phyloP scores from a whole-genome alignment of 92 coral and sea anemone genomes.

The Parazoanthus atlanticus region DNA sequence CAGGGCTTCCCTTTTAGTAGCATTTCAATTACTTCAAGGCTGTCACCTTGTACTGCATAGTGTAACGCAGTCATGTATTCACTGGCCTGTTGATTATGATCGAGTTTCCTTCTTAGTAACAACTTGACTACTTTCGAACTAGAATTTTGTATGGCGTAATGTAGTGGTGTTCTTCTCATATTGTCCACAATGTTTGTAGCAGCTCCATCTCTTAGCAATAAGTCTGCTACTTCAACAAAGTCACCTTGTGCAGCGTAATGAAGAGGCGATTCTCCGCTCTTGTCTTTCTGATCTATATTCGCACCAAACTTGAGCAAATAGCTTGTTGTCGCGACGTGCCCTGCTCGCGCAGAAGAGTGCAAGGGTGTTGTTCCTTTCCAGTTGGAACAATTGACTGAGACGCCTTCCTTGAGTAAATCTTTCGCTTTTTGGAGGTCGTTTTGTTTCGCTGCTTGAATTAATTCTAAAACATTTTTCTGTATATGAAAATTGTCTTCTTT shows the following conservation, averaged over 20 bases:
- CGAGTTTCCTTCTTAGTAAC: not conserved
- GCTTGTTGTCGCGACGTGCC: not conserved
- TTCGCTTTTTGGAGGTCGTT: not conserved
- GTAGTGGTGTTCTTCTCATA: not conserved
- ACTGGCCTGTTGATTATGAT: no score
- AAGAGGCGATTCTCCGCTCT: slow-evolving; percentile 20
- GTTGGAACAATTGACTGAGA: slow-evolving; percentile 4
- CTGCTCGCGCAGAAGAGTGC: slow-evolving; percentile 18
- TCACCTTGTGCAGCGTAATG: slow-evolving; percentile 4
- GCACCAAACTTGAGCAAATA: not conserved
- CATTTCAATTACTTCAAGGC: no score
- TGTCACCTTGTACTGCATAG: no score
- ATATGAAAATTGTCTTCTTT: not conserved
- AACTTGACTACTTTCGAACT: not conserved
- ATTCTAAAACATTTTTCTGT: not conserved
- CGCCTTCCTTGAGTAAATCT: not conserved
- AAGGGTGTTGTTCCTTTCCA: slow-evolving; percentile 25
- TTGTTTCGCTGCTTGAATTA: slow-evolving; percentile 11
- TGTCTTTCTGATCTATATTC: not conserved
- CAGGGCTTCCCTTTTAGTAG: not conserved
- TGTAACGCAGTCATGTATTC: not conserved
- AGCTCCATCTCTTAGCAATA: not conserved
- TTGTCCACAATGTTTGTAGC: not conserved
- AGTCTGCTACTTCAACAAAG: not conserved
- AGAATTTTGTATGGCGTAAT: not conserved